These are phyloP conservation scores for Rhimphoctona megacephalus DNA, from an alignment of 2,888 invertebrate genomes.

Conservation along the genomic window DNA sequence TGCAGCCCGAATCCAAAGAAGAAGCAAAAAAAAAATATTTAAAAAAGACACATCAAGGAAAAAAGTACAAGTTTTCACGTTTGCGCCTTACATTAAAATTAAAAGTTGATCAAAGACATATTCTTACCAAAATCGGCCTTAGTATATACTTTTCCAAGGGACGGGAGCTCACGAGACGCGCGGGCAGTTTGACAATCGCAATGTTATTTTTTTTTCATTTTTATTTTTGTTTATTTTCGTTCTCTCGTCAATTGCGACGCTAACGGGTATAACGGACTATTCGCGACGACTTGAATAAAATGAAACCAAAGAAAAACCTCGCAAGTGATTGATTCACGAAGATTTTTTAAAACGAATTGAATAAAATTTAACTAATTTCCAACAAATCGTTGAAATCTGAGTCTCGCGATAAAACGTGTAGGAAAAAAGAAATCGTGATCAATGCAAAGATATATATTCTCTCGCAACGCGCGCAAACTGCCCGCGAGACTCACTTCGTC, in stretches of 20 bases:
- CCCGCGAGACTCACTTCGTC: constrained; percentile 74
- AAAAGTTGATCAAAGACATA: constrained; percentile 84
- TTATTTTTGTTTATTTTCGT: not conserved
- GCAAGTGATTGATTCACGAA: constrained; percentile 52
- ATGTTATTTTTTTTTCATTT: not conserved
- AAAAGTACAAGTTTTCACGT: constrained; percentile 85
- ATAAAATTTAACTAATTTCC: constrained; percentile 68
- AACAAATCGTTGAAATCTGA: constrained; percentile 61
- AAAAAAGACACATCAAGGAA: constrained; percentile 83
- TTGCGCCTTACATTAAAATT: constrained; percentile 84
- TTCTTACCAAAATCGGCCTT: constrained; percentile 85
- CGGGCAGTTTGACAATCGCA: constrained; percentile 58
- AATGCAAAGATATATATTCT: constrained; percentile 31
- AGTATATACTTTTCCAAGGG: constrained; percentile 83
- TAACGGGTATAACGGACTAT: constrained; percentile 15
- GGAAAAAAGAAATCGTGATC: constrained; percentile 38
- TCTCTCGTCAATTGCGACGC: constrained; percentile 24
- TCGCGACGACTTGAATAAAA: constrained; percentile 61
- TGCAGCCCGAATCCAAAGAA: constrained; percentile 83
- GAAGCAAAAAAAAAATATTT: constrained; percentile 69
- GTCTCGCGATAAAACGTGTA: constrained; percentile 45
- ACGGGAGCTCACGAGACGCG: constrained; percentile 74
- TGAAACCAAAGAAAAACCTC: constrained; percentile 67
- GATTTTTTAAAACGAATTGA: constrained; percentile 37
- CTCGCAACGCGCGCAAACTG: constrained; percentile 69